Conservation (phyloP, 2,797 vertebrate species). For the Chanos chanos region DNA sequence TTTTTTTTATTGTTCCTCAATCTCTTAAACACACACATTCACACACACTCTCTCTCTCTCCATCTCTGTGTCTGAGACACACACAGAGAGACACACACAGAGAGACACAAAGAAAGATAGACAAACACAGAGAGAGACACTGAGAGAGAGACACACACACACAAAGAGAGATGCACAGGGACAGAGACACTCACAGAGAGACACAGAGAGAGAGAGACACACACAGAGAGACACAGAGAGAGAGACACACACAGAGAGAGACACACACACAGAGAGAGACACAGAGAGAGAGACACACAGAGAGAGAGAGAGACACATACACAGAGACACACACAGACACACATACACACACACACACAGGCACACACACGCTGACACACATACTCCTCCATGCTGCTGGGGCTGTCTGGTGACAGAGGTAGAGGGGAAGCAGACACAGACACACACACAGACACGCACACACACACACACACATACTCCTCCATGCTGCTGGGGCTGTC, state of each 20-base stretch:
- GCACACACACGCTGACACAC: neutral
- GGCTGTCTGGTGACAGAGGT: neutral
- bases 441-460: neutral
- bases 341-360: neutral
- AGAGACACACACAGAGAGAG: no score
- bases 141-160: conserved; percentile 7
- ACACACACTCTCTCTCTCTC: neutral
- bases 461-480: conserved; percentile 49
- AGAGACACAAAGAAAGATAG: conserved; percentile 25
- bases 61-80: neutral
- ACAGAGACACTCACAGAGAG: neutral
- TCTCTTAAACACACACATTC: conserved; percentile 7
- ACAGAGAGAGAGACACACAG: conserved; percentile 40
- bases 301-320: conserved; percentile 20
- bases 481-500: conserved; percentile 61
- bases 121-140: conserved; percentile 12
- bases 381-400: conserved; percentile 29
- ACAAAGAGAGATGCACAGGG: neutral
- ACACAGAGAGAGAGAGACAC: neutral
- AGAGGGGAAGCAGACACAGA: no score
- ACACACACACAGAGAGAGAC: no score
- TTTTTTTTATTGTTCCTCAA: no score
- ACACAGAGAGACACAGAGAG: conserved; percentile 24
- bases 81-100: no score
- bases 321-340: no score